phyloP scores from a whole-genome alignment of 2,888 invertebrate genomes.

The Pterobdella sp. region DNA sequence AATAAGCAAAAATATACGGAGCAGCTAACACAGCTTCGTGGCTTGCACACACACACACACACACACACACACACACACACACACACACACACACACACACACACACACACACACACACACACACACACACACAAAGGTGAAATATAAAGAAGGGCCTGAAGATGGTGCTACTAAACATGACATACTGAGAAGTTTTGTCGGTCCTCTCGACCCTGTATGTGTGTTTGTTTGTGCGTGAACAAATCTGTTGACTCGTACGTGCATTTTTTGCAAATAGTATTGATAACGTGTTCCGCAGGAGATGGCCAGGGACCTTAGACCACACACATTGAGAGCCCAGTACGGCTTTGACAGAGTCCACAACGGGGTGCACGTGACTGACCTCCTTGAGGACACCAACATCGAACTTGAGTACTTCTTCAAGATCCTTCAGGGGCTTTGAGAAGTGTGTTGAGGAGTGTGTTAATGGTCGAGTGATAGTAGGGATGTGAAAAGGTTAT shows the following conservation, averaged over 20 bases:
- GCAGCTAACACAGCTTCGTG: too few species aligned
- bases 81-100: conserved; percentile 18
- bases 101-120: conserved; percentile 2
- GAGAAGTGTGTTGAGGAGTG: not conserved
- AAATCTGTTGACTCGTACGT: not conserved
- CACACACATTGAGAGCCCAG: conserved; percentile 72
- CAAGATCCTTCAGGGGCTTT: conserved; percentile 44
- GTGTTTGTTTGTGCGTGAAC: not conserved
- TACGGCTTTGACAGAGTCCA: conserved; percentile 73
- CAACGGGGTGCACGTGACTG: conserved; percentile 88
- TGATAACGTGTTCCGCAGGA: conserved; percentile 57
- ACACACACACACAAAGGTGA: conserved; percentile 1
- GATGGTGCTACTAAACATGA: not conserved
- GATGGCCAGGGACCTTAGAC: conserved; percentile 73
- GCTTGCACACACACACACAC: conserved; percentile 4
- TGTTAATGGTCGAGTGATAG: too few species aligned
- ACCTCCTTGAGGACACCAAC: conserved; percentile 75
- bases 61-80: conserved; percentile 2
- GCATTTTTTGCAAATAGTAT: not conserved
- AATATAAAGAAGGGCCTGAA: not conserved
- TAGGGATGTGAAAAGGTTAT: too few species aligned
- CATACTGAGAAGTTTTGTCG: conserved; percentile 70
- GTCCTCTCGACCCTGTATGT: conserved; percentile 78
- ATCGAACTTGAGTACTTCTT: conserved; percentile 61
- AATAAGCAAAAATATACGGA: too few species aligned